Base-by-base conservation (phyloP, 2,888 invertebrate species). In the Chalcosyrphus nemorum region DNA sequence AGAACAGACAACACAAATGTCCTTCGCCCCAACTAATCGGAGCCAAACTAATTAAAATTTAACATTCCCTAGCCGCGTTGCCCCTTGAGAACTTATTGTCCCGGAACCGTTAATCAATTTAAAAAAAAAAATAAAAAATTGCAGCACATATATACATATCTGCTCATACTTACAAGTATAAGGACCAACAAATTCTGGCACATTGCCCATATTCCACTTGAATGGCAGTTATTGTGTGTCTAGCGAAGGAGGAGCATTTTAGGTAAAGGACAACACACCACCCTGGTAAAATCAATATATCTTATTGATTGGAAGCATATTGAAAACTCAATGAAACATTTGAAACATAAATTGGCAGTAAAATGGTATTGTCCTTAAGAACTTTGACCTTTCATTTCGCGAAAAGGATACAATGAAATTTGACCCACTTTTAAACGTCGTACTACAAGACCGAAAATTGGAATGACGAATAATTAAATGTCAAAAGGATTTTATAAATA, bases 221-320 rank as follows among this genome's bases (percentile, higher is more conserved):
- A 56, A 68, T 56, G 13, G n/a, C 43, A 41, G 7, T 24, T 29
- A 65, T 65, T 50, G 45, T 52, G 4, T 56, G 56, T 68, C 68
- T 68, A 19, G 13, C 7, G 15, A 9, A 32, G 32, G 32, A 7
- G 3, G 19, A 13, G 19, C 9, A 6, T 19, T 21, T 32, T 15
- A 29, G 24, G 24, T 19, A 61, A 43, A 65, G 24, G 35, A 21
- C 29, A 41, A 2, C 54, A 17, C 24, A 13, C 29, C 17, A 29
- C 19, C 9, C 4, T 9, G 54, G n/a, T 9, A 54, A 21, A 68
- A 68, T 54, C 54, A 29, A 68, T 68, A 43, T 29, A 52, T 63
- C 19, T 13, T 68, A 2, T 38, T 65, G 19, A 65, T 65, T 24
- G 9, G 5, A 21, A 35, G 9, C 19, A 38, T 50, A 50, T 50